Conservation (phyloP, 2,797 vertebrate species). For the Manis pentadactyla region DNA sequence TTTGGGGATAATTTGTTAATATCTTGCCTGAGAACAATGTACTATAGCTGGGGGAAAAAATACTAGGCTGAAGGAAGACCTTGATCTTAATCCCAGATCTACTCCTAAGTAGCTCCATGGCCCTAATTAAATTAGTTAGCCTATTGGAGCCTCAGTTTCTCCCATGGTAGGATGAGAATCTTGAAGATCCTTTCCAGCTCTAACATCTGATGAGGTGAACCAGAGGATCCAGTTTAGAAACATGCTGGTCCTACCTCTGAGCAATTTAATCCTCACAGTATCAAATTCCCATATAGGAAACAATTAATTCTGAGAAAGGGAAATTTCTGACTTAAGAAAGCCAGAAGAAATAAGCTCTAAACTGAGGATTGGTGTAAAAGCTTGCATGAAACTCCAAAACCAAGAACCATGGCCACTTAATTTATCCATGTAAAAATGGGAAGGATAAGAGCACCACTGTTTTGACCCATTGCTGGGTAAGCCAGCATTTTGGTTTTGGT, state of each 20-base stretch:
- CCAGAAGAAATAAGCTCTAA: neutral
- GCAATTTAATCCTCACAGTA: neutral
- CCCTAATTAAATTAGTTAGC: neutral
- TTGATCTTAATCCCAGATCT: neutral
- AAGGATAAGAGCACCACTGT: neutral
- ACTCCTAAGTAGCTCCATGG: neutral
- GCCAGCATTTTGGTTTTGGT: neutral
- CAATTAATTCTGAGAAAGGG: neutral
- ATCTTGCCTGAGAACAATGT: neutral
- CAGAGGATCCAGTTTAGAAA: neutral
- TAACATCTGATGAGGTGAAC: neutral
- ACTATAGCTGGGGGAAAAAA: neutral
- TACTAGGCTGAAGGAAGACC: neutral
- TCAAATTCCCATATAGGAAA: neutral
- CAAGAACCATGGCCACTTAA: neutral
- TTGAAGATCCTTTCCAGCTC: neutral
- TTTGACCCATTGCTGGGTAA: neutral
- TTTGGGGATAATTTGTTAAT: neutral
- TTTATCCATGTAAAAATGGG: neutral
- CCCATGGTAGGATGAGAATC: neutral
- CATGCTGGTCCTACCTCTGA: neutral
- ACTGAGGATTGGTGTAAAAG: neutral
- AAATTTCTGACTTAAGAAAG: slow-evolving; percentile 3
- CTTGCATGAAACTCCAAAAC: neutral
- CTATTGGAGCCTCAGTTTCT: neutral